phyloP scores from a whole-genome alignment of 2,888 invertebrate species.

The Coremacera marginata region DNA sequence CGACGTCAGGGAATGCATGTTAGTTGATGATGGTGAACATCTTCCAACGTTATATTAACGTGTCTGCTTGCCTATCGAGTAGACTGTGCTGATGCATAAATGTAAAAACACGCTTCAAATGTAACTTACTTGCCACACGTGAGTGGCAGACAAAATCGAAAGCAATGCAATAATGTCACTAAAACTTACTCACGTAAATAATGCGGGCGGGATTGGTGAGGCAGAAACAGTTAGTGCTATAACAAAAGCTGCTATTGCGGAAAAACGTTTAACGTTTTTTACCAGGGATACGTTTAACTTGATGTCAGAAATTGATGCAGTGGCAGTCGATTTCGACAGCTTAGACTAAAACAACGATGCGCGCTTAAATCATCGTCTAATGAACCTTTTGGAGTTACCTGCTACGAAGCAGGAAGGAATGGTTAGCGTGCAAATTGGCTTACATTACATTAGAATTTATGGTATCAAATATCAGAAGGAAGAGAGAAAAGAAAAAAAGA shows the following conservation, averaged over 20 bases:
- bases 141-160: neutral
- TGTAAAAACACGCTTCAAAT: neutral
- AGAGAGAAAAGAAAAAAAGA: neutral
- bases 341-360: neutral
- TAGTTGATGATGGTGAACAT: neutral
- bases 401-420: neutral
- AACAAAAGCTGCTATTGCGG: neutral
- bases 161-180: neutral
- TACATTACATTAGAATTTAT: conserved; percentile 1
- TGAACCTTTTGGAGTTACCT: neutral
- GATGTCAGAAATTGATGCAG: neutral
- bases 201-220: neutral
- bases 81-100: neutral
- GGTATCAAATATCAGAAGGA: neutral
- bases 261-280: neutral
- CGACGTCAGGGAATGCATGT: neutral
- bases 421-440: neutral
- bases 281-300: neutral
- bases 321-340: conserved; percentile 3
- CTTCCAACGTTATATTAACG: neutral
- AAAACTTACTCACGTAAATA: neutral
- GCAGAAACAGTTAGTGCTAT: neutral
- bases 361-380: conserved; percentile 2
- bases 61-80: neutral
- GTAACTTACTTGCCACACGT: neutral